phyloP scores from a whole-genome alignment of 2,888 invertebrate genomes.

The Tholera decimalis region DNA sequence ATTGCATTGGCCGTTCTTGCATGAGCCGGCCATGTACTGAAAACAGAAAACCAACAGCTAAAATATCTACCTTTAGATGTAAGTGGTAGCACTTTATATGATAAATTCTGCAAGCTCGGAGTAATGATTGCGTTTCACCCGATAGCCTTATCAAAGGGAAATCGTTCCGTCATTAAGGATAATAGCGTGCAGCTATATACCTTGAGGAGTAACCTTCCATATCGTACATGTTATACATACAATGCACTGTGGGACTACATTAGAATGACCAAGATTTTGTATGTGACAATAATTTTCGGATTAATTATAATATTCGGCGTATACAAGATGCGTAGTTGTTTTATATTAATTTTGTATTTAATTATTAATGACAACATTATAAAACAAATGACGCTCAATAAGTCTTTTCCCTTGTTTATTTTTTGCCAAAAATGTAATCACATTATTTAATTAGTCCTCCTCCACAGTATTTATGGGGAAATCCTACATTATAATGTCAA shows the following conservation, averaged over 20 bases:
- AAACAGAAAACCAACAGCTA: conserved; percentile 3
- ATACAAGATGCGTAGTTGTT: not conserved
- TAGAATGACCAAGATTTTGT: not conserved
- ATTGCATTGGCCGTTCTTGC: too few relatives aligned
- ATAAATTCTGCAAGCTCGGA: conserved; percentile 49
- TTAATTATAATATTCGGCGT: not conserved
- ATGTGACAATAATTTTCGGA: not conserved
- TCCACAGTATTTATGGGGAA: conserved; percentile 9
- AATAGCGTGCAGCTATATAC: conserved; percentile 38
- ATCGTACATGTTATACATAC: not conserved
- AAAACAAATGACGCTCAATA: conserved; percentile 11
- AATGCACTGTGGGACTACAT: not conserved
- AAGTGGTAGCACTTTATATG: conserved; percentile 45
- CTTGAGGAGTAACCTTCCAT: conserved; percentile 16
- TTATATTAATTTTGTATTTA: conserved; percentile 9
- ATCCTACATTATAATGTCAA: conserved; percentile 30
- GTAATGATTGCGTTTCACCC: conserved; percentile 56
- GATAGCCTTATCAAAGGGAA: conserved; percentile 57
- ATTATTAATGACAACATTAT: conserved; percentile 23
- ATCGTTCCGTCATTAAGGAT: conserved; percentile 54
- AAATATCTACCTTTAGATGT: conserved; percentile 26
- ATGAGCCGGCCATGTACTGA: too few relatives aligned
- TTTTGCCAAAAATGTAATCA: not conserved
- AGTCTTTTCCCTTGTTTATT: conserved; percentile 2
- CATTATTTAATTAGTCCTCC: conserved; percentile 24